Evolutionary conservation across 2,113 vertebrate species (phyloP), one percentile per base, ranked within the genome.

Genomic region (Megaleporinus macrocephalus): DNA sequence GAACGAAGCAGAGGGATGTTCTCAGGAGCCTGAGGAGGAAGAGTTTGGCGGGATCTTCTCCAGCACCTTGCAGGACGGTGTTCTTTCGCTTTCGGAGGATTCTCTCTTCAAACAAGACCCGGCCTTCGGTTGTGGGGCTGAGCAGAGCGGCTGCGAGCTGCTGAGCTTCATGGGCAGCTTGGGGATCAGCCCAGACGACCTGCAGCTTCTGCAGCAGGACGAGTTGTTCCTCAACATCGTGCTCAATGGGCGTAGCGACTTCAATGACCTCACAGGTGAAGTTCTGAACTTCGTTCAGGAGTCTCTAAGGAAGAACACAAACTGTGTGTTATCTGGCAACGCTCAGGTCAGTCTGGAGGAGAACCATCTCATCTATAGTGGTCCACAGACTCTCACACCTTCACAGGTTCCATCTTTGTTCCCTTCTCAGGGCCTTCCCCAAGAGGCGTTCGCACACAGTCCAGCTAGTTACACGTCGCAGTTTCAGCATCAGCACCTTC

Each of bases 251-350:
- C 88, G 89, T 44, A 86, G 86, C 73, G 91, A 94, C 70, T 87
- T 94, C 0, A 47, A 73, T 26, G 93, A 95, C 61, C 80, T 96
- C 83, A 93, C 93, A 5, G 95, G 96, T 1, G 94, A 95, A 86
- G 95, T 96, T 81, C 87, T 96, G 79, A 93, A 92, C 0, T 96
- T 94, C 0, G 90, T 96, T 63, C 94, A 96, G 73, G 94, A 95
- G 73, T 95, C 95, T 65, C 89, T 97, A 85, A 89, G 85, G 53
- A 91, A 73, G 83, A 95, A 93, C 72, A 82, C 92, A 2, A 76
- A 94, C 70, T 91, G 92, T 10, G 79, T 88, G 49, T 91, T 89
- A 76, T 86, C 93, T 0, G 87, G 75, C 76, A 88, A 53, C 24
- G 6, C 55, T 69, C 53, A 29, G 26, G 76, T 18, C 27, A 65